Evolutionary conservation across 2,888 invertebrate genomes (phyloP).

Genomic region (Nomada goodeniana): DNA sequence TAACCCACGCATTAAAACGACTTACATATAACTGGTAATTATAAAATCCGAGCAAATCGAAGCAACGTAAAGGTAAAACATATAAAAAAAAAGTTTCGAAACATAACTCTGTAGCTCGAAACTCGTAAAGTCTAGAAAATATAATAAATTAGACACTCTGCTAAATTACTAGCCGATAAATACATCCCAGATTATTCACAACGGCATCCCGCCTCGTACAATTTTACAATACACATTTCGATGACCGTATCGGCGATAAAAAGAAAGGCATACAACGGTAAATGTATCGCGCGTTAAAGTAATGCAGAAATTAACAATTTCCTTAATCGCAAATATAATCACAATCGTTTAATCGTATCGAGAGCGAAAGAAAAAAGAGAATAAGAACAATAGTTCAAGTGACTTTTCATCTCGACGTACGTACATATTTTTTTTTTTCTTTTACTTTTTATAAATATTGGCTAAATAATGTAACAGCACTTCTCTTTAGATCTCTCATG

Average conservation of each 20-base stretch:
- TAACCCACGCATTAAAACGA: slow-evolving; percentile 32
- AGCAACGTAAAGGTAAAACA: slow-evolving; percentile 34
- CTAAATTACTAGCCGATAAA: slow-evolving; percentile 35
- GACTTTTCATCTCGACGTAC: slow-evolving; percentile 61
- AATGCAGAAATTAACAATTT: slow-evolving; percentile 26
- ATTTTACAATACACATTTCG: slow-evolving; percentile 22
- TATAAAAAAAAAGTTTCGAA: slow-evolving; percentile 30
- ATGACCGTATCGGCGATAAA: slow-evolving; percentile 27
- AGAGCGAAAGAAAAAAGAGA: slow-evolving; percentile 61
- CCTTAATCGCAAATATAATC: slow-evolving; percentile 33
- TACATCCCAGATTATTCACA: slow-evolving; percentile 18
- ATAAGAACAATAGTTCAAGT: slow-evolving; percentile 38
- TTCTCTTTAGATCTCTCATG: slow-evolving; percentile 73
- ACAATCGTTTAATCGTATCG: slow-evolving; percentile 40
- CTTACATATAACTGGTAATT: slow-evolving; percentile 13
- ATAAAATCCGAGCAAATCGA: slow-evolving; percentile 26
- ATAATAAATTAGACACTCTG: slow-evolving; percentile 38
- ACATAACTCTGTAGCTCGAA: slow-evolving; percentile 18
- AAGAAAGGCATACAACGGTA: slow-evolving; percentile 28
- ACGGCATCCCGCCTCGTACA: slow-evolving; percentile 12
- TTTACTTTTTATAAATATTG: slow-evolving; percentile 69
- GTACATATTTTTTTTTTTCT: slow-evolving; percentile 57
- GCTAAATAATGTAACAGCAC: slow-evolving; percentile 79
- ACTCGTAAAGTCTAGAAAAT: slow-evolving; percentile 29
- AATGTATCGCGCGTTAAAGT: slow-evolving; percentile 21